phyloP scores from a whole-genome alignment of 1,140 invertebrate genomes.

The Batillaria attramentaria region DNA sequence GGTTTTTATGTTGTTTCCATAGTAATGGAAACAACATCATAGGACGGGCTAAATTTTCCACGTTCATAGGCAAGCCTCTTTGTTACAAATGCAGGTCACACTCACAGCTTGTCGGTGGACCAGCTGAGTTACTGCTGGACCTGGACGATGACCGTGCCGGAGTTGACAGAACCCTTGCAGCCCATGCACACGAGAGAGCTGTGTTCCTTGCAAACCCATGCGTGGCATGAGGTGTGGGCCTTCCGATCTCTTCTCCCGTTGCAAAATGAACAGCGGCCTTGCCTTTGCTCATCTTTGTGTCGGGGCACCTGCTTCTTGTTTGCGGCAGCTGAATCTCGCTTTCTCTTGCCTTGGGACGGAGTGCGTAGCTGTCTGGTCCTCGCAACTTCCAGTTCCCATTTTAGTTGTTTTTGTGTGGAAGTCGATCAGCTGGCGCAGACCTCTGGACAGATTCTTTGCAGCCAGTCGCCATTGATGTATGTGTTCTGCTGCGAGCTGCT shows the following conservation, averaged over 20 bases:
- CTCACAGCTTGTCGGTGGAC: no score
- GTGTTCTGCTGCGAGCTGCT: background rate
- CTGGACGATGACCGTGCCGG: no score
- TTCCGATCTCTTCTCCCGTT: background rate
- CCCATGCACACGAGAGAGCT: no score
- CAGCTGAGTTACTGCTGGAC: no score
- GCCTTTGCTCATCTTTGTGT: background rate
- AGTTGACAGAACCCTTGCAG: no score
- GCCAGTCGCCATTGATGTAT: background rate
- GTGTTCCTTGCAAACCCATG: slow-evolving; percentile 3
- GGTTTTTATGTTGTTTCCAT: no score
- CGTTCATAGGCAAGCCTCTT: no score
- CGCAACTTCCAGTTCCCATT: no score
- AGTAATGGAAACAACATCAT: no score
- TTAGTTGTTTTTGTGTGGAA: no score
- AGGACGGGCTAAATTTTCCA: no score
- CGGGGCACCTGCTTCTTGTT: background rate
- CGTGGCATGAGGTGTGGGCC: background rate
- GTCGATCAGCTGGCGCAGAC: background rate
- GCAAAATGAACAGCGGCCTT: background rate
- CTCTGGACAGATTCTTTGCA: background rate
- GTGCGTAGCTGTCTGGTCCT: background rate
- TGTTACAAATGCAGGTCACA: no score
- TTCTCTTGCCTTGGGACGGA: background rate
- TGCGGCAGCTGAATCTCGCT: background rate